Percentiles rank a stretch among this genome's conserved stretches.
Conservation (phyloP, 2,888 invertebrate species). For the Phanerotoma sp. region DNA sequence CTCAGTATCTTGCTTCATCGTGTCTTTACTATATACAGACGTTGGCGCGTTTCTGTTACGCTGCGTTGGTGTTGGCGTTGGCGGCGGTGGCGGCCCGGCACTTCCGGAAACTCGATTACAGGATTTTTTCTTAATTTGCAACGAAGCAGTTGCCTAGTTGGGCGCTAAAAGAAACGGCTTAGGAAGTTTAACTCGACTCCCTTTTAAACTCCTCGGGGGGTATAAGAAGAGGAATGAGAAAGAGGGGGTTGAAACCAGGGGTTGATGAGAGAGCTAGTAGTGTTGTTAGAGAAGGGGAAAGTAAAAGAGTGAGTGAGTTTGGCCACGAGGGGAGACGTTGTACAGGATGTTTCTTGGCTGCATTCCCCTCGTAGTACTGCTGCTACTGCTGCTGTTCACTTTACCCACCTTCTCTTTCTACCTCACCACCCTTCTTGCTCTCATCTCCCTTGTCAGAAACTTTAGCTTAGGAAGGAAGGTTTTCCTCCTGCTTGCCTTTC, state of each 20-base stretch:
- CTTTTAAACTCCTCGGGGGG: conserved; percentile 1
- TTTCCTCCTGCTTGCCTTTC: background rate
- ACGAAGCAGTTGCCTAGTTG: conserved; percentile 20
- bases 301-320: background rate
- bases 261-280: too few relatives aligned
- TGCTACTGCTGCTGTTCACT: conserved; percentile 9
- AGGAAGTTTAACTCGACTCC: conserved; percentile 30
- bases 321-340: conserved; percentile 1
- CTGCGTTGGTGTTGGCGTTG: too few relatives aligned
- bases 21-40: too few relatives aligned
- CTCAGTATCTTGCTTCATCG: too few relatives aligned
- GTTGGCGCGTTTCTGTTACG: too few relatives aligned
- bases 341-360: conserved; percentile 1
- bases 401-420: conserved; percentile 14
- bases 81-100: conserved; percentile 17
- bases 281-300: too few relatives aligned
- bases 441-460: background rate
- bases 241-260: too few relatives aligned
- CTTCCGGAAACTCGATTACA: conserved; percentile 40
- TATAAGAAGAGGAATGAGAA: background rate
- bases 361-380: background rate
- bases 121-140: conserved; percentile 42
- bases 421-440: conserved; percentile 4
- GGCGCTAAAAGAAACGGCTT: conserved; percentile 33
- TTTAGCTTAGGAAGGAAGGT: too few relatives aligned